These are phyloP conservation scores for Polypedilum pembai DNA, from an alignment of 1,140 invertebrate species.

Conservation along the genomic window DNA sequence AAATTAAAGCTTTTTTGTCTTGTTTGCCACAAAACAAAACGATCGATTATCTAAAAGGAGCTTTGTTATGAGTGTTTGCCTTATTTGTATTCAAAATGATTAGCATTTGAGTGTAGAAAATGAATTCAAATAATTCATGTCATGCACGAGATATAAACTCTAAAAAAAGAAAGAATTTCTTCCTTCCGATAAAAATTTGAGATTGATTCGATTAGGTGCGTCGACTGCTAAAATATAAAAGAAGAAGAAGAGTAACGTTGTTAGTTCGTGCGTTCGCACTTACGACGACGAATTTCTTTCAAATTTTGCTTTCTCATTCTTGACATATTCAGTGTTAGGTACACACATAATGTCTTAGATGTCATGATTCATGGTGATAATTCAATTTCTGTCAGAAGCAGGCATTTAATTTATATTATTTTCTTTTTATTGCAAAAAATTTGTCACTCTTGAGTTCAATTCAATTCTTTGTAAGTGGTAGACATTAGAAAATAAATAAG, in stretches of 20 bases:
- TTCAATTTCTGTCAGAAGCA: neutral
- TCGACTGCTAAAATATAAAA: neutral
- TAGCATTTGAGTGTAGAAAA: neutral
- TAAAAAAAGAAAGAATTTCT: too few species aligned
- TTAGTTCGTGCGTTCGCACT: too few species aligned
- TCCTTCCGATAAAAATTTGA: neutral
- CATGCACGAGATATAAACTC: too few species aligned
- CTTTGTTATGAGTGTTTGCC: neutral
- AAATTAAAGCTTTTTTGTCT: too few species aligned
- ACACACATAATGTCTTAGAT: neutral
- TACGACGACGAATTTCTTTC: too few species aligned
- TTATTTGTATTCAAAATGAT: slow-evolving; percentile 10
- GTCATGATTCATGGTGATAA: neutral
- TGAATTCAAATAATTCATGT: too few species aligned
- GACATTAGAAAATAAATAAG: too few species aligned
- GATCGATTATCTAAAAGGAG: too few species aligned
- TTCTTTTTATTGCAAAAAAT: neutral
- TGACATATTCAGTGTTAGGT: neutral
- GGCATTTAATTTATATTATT: slow-evolving; percentile 9
- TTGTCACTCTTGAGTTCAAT: too few species aligned
- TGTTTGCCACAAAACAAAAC: too few species aligned
- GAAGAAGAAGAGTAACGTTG: too few species aligned
- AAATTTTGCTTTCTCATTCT: neutral
- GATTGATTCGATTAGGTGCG: neutral
- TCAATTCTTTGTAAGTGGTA: too few species aligned